These are phyloP conservation scores for Chrysolina oricalcia DNA, from an alignment of 2,888 invertebrate genomes.

Conservation along the genomic window DNA sequence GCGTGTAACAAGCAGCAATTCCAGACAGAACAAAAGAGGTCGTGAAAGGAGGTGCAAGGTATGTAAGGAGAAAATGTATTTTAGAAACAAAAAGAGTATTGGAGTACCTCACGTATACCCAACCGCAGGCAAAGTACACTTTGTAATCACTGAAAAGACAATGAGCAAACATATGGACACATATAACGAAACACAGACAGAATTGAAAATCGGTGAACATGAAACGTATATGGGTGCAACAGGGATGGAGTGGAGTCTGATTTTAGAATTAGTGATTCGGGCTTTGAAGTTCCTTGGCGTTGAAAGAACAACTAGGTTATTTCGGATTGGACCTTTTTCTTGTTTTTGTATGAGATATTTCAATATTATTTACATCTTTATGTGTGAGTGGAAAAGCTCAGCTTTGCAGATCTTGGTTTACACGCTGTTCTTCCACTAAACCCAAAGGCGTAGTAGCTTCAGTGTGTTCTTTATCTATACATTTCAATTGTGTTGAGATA, in stretches of 20 bases:
- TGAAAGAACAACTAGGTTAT: too few species aligned
- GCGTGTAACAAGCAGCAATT: conserved; percentile 28
- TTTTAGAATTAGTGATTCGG: not conserved
- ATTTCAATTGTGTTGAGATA: too few species aligned
- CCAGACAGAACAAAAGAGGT: conserved; percentile 25
- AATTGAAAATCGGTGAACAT: conserved; percentile 1
- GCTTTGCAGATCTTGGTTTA: too few species aligned
- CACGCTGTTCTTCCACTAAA: too few species aligned
- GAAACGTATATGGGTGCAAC: not conserved
- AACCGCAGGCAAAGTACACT: conserved; percentile 90
- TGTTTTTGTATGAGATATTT: too few species aligned
- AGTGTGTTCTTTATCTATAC: too few species aligned
- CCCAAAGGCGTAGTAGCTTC: too few species aligned
- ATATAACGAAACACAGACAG: conserved; percentile 6
- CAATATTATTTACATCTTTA: too few species aligned
- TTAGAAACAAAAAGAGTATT: conserved; percentile 48
- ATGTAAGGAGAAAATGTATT: conserved; percentile 33
- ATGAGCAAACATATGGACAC: conserved; percentile 60
- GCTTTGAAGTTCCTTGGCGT: too few species aligned
- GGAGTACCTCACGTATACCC: conserved; percentile 88
- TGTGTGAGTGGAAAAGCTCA: too few species aligned
- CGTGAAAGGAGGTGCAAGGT: conserved; percentile 46
- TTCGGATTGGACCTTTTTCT: too few species aligned
- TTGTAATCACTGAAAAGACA: conserved; percentile 83
- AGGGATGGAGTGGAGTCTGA: conserved; percentile 8